A percentile compares a stretch with the other conserved stretches of the same genome.
Conservation (phyloP, 1,140 invertebrate genomes). For the Reticulitermes speratus region DNA sequence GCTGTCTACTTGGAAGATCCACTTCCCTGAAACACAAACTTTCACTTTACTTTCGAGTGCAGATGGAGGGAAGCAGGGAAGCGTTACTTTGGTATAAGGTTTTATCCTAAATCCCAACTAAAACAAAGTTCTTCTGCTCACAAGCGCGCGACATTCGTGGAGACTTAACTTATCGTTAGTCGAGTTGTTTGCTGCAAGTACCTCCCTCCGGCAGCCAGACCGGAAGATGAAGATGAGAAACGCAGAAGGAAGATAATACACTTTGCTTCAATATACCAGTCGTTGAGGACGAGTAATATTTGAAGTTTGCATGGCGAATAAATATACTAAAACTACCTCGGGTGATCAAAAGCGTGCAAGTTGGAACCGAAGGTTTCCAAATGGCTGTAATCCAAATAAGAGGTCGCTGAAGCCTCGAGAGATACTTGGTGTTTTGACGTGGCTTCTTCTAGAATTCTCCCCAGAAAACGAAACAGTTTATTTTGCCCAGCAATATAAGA, state of each 20-base stretch:
- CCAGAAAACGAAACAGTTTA: no score
- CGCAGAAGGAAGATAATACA: background rate
- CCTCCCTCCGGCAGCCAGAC: background rate
- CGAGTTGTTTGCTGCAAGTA: background rate
- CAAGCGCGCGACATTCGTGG: background rate
- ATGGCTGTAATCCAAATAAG: no score
- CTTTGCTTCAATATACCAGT: background rate
- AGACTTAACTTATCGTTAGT: constrained; percentile 16
- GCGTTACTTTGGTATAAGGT: background rate
- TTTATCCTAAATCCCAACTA: constrained; percentile 19
- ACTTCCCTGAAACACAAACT: background rate
- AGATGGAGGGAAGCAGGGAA: background rate
- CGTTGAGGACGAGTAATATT: background rate
- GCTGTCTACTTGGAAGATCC: background rate
- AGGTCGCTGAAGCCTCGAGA: no score
- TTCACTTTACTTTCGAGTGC: background rate
- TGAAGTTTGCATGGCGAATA: no score
- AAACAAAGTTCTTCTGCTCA: constrained; percentile 5
- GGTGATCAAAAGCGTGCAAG: no score
- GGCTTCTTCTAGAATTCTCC: no score
- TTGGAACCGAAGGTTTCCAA: no score
- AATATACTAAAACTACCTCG: no score
- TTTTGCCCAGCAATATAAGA: no score
- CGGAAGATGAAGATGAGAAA: no score
- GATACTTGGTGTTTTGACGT: no score